Percentiles rank a stretch among this genome's conserved stretches.
These are phyloP conservation scores for Brenthis daphne DNA, from an alignment of 2,888 invertebrate species.

Conservation along the genomic window DNA sequence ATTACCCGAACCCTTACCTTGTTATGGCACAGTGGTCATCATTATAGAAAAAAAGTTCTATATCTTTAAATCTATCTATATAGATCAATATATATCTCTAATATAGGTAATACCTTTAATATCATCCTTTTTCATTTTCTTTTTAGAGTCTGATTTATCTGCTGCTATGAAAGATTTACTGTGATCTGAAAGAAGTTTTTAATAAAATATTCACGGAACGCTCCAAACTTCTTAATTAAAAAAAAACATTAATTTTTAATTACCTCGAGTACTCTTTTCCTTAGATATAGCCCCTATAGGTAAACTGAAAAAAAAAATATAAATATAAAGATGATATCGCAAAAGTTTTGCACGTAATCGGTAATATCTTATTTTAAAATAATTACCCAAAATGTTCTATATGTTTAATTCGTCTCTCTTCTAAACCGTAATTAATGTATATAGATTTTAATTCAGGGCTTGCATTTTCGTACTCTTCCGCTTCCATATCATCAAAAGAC, in stretches of 20 bases:
- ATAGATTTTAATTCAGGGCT: conserved; percentile 60
- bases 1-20: background rate
- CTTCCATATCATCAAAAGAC: conserved; percentile 64
- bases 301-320: conserved; percentile 22
- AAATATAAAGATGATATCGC: background rate
- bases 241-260: background rate
- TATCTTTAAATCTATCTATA: too few relatives aligned
- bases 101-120: conserved; percentile 49
- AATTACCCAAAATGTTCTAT: conserved; percentile 47
- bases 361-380: background rate
- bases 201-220: background rate
- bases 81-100: too few relatives aligned
- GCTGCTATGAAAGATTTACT: conserved; percentile 52
- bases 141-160: conserved; percentile 57
- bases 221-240: background rate
- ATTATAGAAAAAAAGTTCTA: too few relatives aligned
- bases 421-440: conserved; percentile 63
- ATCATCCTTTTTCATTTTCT: conserved; percentile 68
- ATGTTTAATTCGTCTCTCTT: conserved; percentile 57
- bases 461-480: conserved; percentile 60
- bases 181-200: conserved; percentile 40
- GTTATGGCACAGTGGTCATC: background rate
- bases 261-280: conserved; percentile 36
- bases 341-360: background rate
- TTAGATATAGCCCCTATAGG: conserved; percentile 16